These are phyloP conservation scores for Rhinoderma darwinii DNA, from an alignment of 2,113 vertebrate genomes.

Conservation along the genomic window DNA sequence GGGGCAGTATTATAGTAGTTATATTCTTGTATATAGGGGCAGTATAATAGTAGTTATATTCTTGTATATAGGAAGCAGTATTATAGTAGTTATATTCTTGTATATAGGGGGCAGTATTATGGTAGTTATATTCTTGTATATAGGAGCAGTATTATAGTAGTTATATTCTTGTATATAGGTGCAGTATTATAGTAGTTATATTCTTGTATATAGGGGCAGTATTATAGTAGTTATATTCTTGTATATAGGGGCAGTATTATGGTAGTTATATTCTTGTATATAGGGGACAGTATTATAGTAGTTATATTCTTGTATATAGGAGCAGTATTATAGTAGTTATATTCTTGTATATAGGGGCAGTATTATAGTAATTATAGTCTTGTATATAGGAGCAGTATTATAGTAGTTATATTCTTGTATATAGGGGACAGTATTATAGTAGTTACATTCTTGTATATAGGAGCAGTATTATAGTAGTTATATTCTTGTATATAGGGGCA, in stretches of 20 bases:
- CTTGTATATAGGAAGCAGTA: too few relatives aligned
- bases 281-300: not conserved
- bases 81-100: too few relatives aligned
- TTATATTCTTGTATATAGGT: not conserved
- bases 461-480: not conserved
- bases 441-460: not conserved
- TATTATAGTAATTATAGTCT: not conserved
- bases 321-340: conserved; percentile 9
- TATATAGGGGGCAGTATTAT: too few relatives aligned
- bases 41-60: not conserved
- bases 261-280: not conserved
- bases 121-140: too few relatives aligned
- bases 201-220: not conserved
- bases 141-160: not conserved
- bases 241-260: not conserved
- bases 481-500: not conserved
- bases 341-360: not conserved
- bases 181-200: conserved; percentile 3
- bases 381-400: not conserved
- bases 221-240: conserved; percentile 7
- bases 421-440: conserved; percentile 3
- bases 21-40: not conserved
- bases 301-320: not conserved
- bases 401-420: conserved; percentile 11
- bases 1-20: not conserved